phyloP scores from a whole-genome alignment of 1,140 invertebrate genomes.

The Aphaenogaster rudis region DNA sequence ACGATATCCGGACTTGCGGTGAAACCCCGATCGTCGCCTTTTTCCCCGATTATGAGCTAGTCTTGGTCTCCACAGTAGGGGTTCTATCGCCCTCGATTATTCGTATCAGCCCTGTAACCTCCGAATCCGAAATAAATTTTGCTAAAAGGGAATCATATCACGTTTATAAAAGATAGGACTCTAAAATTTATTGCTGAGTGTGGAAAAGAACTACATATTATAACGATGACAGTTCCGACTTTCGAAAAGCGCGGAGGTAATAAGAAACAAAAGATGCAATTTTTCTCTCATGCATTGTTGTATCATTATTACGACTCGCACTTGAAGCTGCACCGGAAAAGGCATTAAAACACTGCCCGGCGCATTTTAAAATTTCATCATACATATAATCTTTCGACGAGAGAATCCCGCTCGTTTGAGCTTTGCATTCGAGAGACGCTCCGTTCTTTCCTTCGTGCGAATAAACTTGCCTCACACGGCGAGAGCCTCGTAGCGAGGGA shows the following conservation, averaged over 20 bases:
- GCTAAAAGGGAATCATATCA: not conserved
- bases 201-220: not conserved
- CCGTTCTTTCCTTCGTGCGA: slow-evolving; percentile 8
- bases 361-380: slow-evolving; percentile 28
- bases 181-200: not conserved
- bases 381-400: slow-evolving; percentile 5
- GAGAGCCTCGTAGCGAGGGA: slow-evolving; percentile 4
- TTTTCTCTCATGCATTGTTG: slow-evolving; percentile 16
- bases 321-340: not conserved
- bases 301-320: not conserved
- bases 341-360: slow-evolving; percentile 1
- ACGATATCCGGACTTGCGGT: slow-evolving; percentile 48
- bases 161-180: not conserved
- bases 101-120: not conserved
- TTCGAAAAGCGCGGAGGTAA: not conserved
- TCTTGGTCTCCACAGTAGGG: not conserved
- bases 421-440: not conserved
- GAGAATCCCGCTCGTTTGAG: slow-evolving; percentile 19
- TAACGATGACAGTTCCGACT: not conserved
- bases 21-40: slow-evolving; percentile 19
- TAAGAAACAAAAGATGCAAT: not conserved
- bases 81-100: not conserved
- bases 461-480: not conserved
- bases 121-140: not conserved
- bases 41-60: slow-evolving; percentile 35